Evolutionary conservation across 1,140 invertebrate species (phyloP), one percentile per base, ranked within the genome.

Genomic region (Hylyphantes graminicola): DNA sequence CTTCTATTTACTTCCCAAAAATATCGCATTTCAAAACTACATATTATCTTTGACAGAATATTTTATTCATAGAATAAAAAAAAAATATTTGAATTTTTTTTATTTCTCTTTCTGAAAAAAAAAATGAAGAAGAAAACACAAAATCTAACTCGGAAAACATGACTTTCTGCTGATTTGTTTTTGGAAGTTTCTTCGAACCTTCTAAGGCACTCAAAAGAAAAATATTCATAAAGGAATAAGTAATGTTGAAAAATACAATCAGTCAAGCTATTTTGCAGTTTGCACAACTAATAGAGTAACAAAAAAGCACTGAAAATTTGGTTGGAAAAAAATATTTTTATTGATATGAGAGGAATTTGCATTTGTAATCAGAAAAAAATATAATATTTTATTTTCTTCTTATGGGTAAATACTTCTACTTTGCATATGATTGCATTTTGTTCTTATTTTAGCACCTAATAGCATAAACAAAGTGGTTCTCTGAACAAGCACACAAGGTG

Each of bases 211-310:
- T 74, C 72, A 57, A n/a, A 74, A n/a, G 12, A 48, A 13, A 74
- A 74, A 76, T 64, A 50, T 61, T 57, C 57, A 76, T 61, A 76
- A 9, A 64, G 15, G 57, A 76, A 51, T 51, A 53, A 59, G 11
- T 21, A 15, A 21, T 17, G 35, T 51, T 51, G n/a, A 76, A 55
- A 76, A 76, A 76, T 51, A 61, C 48, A 76, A 76, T 76, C 74
- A 76, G 55, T 76, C 74, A 76, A 76, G 74, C 19, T 61, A 21
- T 35, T 76, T 76, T 76, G 74, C 74, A 76, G 74, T 61, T 76
- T 76, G 74, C 74, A 76, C 74, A 76, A 48, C 59, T 76, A 76
- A 76, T 76, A 76, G 74, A 76, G 74, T 76, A 17, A 21, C 48
- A 55, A 54, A 35, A 76, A 76, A 61, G 19, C 63, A 76, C 61